A percentile compares a stretch with the other conserved stretches of the same genome.
Evolutionary conservation across 2,888 invertebrate genomes (phyloP).

Genomic region (Philonicus albiceps): DNA sequence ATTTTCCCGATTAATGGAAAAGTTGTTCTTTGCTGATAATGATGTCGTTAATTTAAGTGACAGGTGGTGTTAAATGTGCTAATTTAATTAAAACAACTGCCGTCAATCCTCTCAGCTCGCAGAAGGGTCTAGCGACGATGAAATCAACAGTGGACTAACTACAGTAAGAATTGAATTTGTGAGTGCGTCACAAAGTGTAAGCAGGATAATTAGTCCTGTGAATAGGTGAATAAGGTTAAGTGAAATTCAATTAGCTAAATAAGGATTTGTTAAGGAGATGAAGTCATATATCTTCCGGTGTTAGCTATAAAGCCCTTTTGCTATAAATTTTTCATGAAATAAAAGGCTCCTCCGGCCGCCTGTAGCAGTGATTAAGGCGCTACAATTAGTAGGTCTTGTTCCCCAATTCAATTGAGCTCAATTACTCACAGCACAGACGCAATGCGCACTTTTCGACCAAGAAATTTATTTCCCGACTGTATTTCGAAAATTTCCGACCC

Average conservation of each 20-base stretch:
- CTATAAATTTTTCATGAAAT: not conserved
- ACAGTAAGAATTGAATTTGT: not conserved
- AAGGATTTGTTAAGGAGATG: not conserved
- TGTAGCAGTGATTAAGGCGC: not conserved
- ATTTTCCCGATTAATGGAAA: constrained; percentile 12
- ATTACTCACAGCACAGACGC: not conserved
- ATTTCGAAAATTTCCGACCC: not conserved
- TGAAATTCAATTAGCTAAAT: not conserved
- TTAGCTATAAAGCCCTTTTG: not conserved
- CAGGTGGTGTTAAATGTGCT: not conserved
- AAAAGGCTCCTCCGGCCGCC: not conserved
- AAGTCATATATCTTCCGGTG: not conserved
- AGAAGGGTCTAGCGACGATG: not conserved
- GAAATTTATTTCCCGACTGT: not conserved
- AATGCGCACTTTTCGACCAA: not conserved
- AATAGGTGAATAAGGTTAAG: not conserved
- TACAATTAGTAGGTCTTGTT: not conserved
- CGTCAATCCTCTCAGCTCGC: not conserved
- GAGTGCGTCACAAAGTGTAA: not conserved
- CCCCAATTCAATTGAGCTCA: not conserved
- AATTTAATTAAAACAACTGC: not conserved
- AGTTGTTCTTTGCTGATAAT: not conserved
- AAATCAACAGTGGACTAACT: not conserved
- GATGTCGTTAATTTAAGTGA: constrained; percentile 18
- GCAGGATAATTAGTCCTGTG: not conserved